Evolutionary conservation across 2,113 vertebrate species (phyloP).

Genomic region (Pluvialis apricaria): DNA sequence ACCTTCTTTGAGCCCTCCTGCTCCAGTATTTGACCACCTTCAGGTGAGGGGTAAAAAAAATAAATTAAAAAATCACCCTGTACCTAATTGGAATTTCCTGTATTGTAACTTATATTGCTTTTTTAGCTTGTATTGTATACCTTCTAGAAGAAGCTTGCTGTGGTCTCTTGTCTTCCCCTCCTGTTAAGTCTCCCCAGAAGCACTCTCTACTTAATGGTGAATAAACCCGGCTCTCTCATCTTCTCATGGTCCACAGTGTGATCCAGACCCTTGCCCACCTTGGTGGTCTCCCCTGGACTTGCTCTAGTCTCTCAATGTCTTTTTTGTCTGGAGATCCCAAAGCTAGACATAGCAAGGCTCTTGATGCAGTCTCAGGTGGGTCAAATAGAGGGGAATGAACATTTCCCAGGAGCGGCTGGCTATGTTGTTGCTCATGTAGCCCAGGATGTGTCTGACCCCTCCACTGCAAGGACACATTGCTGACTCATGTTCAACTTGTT

Average conservation of each 20-base stretch:
- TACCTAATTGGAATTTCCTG: background rate
- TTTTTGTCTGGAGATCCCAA: background rate
- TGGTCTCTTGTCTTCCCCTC: background rate
- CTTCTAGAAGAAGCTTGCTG: fast-evolving
- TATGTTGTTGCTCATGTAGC: background rate
- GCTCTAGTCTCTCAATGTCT: background rate
- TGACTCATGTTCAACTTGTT: background rate
- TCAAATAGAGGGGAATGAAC: background rate
- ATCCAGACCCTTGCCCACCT: background rate
- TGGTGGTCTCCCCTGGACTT: background rate
- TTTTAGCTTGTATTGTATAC: background rate
- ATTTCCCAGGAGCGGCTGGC: background rate
- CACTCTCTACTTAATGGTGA: background rate
- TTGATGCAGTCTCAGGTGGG: background rate
- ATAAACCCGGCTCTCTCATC: fast-evolving
- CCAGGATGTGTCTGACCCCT: background rate
- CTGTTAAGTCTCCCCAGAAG: background rate
- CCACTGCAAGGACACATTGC: fast-evolving
- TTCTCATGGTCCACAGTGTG: too few species aligned
- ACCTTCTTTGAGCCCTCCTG: background rate
- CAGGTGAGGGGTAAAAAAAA: background rate
- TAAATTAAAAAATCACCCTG: too few species aligned
- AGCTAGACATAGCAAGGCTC: background rate
- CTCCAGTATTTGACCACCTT: background rate
- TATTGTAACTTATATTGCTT: fast-evolving